Evolutionary conservation across 2,113 vertebrate species (phyloP), one percentile per base, ranked within the genome.

Genomic region (Mesocricetus auratus): DNA sequence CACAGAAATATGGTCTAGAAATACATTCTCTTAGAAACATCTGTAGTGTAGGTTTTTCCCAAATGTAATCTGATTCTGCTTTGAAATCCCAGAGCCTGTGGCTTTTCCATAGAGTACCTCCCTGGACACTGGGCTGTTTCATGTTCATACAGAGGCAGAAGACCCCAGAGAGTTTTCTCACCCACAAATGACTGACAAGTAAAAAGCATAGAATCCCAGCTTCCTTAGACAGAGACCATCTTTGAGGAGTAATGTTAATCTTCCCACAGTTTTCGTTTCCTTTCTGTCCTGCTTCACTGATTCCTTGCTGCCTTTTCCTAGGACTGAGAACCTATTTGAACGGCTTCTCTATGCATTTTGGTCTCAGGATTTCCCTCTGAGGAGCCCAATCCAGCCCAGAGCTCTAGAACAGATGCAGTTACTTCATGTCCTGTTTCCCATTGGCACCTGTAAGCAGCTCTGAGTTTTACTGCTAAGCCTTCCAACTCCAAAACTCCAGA

Each of bases 401-500:
- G 33, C 24, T 93, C 85, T 85, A 68, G 66, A 81, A 47, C 45
- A 60, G 58, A 85, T 82, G 58, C 39, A 24, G 9, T 50, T 56
- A 60, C 83, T 92, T 29, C 7, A 29, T 81, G 53, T 45, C 13
- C 47, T 36, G 21, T 86, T 91, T 92, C 36, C 13, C 42, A 7
- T 29, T 94, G 91, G 92, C 83, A 93, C 83, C 85, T 82, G 45
- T 89, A 87, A 75, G 56, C 62, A 83, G 42, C 22, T 83, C 60
- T 50, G 33, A 31, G 82, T 85, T 87, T 88, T 92, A 68, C 90
- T 86, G 66, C 36, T 82, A 75, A 92, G 60, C 15, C 45, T 89
- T 71, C 78, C 60, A 26, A 83, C 95, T 96, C 86, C 83, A 94
- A 93, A 81, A 24, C 73, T 96, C 93, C 95, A 98, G 96, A 95